Percentiles rank a stretch among this genome's conserved stretches.
These are phyloP conservation scores for Podabrus alpinus DNA, from an alignment of 2,888 invertebrate species.

Conservation along the genomic window DNA sequence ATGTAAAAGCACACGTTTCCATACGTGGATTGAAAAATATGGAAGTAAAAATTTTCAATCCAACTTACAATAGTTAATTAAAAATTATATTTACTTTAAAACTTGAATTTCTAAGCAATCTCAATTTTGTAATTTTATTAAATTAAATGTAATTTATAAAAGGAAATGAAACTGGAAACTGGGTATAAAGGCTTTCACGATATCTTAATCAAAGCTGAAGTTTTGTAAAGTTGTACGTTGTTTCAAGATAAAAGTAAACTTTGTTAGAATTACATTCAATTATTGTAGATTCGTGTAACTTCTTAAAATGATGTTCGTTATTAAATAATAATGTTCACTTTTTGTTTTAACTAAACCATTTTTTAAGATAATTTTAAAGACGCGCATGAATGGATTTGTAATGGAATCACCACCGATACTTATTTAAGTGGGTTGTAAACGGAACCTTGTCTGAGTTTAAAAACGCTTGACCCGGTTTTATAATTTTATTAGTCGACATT, in stretches of 20 bases:
- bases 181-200: constrained; percentile 35
- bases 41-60: not conserved
- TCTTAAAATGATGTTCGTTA: constrained; percentile 52
- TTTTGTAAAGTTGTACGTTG: constrained; percentile 32
- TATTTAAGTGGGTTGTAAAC: not conserved
- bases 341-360: not conserved
- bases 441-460: not conserved
- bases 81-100: not conserved
- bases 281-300: constrained; percentile 42
- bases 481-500: not conserved
- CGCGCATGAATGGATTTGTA: not conserved
- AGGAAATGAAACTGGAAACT: constrained; percentile 28
- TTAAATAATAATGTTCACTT: constrained; percentile 43
- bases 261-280: constrained; percentile 39
- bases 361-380: not conserved
- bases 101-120: constrained; percentile 9
- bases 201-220: constrained; percentile 36
- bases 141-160: constrained; percentile 27
- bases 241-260: constrained; percentile 37
- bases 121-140: constrained; percentile 26
- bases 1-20: not conserved
- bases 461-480: not conserved
- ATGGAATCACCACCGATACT: no score
- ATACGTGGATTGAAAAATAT: not conserved
- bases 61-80: not conserved